Conservation (phyloP, 2,888 invertebrate species). For the Formica aserva region DNA sequence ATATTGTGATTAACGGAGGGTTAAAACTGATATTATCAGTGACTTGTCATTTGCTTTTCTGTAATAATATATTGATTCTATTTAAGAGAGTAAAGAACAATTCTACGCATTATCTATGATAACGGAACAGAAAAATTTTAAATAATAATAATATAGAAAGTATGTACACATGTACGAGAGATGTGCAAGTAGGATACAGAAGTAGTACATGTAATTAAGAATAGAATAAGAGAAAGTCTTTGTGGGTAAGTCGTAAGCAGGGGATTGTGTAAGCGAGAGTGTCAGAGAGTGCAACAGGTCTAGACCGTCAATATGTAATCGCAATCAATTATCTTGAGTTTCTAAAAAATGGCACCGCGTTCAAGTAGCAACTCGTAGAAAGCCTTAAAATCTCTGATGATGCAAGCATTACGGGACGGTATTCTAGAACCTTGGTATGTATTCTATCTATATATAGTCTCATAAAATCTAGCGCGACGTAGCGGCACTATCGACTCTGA, state of each 20-base stretch:
- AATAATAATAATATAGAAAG: slow-evolving; percentile 25
- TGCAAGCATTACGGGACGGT: slow-evolving; percentile 1
- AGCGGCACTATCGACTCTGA: not conserved
- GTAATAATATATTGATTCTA: not conserved
- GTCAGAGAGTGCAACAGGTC: slow-evolving; percentile 25
- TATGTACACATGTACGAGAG: not conserved
- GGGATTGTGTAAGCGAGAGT: slow-evolving; percentile 30
- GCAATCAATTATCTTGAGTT: slow-evolving; percentile 20
- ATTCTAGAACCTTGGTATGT: not conserved
- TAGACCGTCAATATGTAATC: slow-evolving; percentile 28
- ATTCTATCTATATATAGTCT: not conserved
- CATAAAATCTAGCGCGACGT: not conserved
- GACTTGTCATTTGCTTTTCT: not conserved
- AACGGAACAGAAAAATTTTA: not conserved
- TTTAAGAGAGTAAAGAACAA: not conserved
- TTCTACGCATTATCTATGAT: not conserved
- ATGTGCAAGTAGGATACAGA: not conserved
- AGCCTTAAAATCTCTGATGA: slow-evolving; percentile 9
- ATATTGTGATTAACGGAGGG: too few species aligned
- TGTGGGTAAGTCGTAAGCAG: slow-evolving; percentile 11
- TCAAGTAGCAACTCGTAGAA: slow-evolving; percentile 7
- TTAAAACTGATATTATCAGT: too few species aligned
- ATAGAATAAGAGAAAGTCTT: slow-evolving; percentile 46
- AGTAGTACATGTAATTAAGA: slow-evolving; percentile 29
- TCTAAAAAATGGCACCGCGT: slow-evolving; percentile 9